Evolutionary conservation across 2,113 vertebrate genomes (phyloP), one percentile per base, ranked within the genome.

Genomic region (Lanius ludovicianus): DNA sequence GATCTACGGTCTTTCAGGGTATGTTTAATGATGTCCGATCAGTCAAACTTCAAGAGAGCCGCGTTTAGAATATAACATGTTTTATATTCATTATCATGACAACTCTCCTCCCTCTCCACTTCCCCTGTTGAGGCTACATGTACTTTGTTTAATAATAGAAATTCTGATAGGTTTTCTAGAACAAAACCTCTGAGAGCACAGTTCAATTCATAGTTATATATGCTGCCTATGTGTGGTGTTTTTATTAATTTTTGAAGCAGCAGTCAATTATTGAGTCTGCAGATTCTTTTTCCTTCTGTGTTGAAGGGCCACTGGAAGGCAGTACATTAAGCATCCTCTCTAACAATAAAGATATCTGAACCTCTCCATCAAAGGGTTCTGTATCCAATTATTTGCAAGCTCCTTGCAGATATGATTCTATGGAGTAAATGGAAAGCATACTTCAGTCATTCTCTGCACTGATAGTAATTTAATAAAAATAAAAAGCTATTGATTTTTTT

Each of bases 391-490:
- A 91, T 84, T 94, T 94, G 62, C 53, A 82, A 93, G 31, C 47
- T 93, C 56, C 81, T 95, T 90, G 68, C 57, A 96, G 89, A 90
- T 80, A 93, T 19, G 59, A 81, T 83, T 95, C 87, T 80, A 8
- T 49, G 46, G 52, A 82, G 8, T 79, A 95, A 94, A 93, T 90
- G 75, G 94, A 92, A 97, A 93, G 84, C 56, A 90, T 73, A 78
- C 57, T 92, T 95, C 76, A 95, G 35, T 90, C 85, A 74, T 89
- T 87, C 78, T 91, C 60, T 91, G 33, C 31, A 78, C 39, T 87
- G 92, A 94, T 75, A 95, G 67, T 91, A 90, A 97, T 96, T 96
- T 93, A 96, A 96, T 95, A 94, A 91, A 94, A 96, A 97, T 92
- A 91, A 95, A 90, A 94, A 84, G 42, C n/a, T 65, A 96, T 92